Conservation (phyloP, 2,888 invertebrate genomes). For the Drosophila meridiana region DNA sequence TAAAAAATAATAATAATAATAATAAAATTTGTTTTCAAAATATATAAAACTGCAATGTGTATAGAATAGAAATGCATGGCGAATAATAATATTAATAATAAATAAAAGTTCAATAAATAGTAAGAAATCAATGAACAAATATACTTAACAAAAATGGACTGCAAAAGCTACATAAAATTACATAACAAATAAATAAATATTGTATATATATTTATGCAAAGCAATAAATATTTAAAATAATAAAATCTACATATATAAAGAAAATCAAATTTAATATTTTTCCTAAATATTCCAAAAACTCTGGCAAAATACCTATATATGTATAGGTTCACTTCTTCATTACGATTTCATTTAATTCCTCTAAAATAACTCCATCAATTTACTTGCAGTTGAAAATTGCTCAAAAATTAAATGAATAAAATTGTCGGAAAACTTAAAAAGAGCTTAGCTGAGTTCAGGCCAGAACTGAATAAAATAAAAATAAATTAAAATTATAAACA, state of each 20-base stretch:
- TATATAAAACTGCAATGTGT: no score
- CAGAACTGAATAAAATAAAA: slow-evolving; percentile 50
- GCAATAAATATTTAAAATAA: neutral
- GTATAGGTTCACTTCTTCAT: neutral
- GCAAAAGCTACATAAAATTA: neutral
- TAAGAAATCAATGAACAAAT: neutral
- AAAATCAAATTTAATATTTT: neutral
- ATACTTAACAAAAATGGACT: neutral
- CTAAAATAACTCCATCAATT: slow-evolving; percentile 10
- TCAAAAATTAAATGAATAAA: slow-evolving; percentile 36
- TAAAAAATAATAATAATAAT: no score
- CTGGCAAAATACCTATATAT: neutral
- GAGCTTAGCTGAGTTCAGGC: slow-evolving; percentile 38
- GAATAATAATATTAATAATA: no score
- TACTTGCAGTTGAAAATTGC: slow-evolving; percentile 23
- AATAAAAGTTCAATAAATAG: neutral
- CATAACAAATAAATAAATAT: neutral
- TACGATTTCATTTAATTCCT: neutral
- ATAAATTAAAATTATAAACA: slow-evolving; percentile 70
- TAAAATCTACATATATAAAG: neutral
- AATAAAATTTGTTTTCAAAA: no score
- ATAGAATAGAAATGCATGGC: no score
- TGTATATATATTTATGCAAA: no score
- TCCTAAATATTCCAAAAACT: neutral
- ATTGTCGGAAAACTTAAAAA: slow-evolving; percentile 34